Evolutionary conservation across 2,113 vertebrate genomes (phyloP).

Genomic region (Bolborhynchus lineola): DNA sequence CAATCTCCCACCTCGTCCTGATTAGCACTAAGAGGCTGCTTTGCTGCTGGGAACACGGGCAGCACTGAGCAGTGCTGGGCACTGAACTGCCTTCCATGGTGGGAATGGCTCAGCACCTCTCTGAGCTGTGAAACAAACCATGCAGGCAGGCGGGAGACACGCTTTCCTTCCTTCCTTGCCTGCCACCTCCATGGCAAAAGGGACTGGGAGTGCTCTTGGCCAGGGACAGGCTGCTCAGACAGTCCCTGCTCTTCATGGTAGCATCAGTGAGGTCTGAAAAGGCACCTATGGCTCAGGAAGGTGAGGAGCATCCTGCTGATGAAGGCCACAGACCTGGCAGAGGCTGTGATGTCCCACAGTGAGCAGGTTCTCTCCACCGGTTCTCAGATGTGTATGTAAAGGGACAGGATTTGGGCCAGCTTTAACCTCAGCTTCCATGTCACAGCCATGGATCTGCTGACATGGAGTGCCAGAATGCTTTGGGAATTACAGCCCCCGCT

Average conservation of each 20-base stretch:
- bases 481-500: not conserved
- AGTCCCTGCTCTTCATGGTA: not conserved
- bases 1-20: constrained; percentile 24
- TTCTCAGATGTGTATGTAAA: not conserved
- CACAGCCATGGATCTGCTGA: not conserved
- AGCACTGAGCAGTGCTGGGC: not conserved
- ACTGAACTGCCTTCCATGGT: accelerated
- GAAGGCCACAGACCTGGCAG: not conserved
- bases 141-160: not conserved
- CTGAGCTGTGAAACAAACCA: not conserved
- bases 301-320: not conserved
- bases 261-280: accelerated
- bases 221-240: not conserved
- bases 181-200: not conserved
- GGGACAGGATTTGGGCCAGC: not conserved
- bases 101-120: not conserved
- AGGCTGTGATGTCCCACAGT: not conserved
- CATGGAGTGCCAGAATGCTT: accelerated
- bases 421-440: not conserved
- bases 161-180: not conserved
- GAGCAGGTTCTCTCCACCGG: not conserved
- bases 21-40: constrained; percentile 25
- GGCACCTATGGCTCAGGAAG: not conserved
- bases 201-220: not conserved
- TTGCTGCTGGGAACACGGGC: not conserved